Percentiles rank a stretch among this genome's conserved stretches.
Evolutionary conservation across 2,888 invertebrate genomes (phyloP).

Genomic region (Halictus ligatus): DNA sequence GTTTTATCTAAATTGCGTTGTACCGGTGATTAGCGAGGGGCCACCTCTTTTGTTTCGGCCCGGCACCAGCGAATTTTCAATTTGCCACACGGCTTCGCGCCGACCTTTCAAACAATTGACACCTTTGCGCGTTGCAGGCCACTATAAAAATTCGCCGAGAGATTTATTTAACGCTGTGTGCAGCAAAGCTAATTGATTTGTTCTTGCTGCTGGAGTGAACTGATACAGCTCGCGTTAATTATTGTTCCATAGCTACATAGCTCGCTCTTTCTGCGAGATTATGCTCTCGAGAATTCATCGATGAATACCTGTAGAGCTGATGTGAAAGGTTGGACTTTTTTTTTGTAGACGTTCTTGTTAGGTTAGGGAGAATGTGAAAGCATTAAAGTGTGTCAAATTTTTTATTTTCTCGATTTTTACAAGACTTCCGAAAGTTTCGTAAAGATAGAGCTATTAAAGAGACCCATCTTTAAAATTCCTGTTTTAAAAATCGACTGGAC

Average conservation of each 20-base stretch:
- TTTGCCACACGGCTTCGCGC: background rate
- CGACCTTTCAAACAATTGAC: background rate
- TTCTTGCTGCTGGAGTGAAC: background rate
- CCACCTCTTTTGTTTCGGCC: background rate
- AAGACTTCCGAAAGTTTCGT: no score
- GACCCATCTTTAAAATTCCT: no score
- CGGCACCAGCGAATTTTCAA: constrained; percentile 17
- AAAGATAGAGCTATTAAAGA: no score
- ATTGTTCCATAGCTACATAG: background rate
- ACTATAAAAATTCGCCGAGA: background rate
- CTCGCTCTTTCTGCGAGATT: background rate
- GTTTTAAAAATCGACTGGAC: no score
- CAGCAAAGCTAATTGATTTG: background rate
- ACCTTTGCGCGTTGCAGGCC: background rate
- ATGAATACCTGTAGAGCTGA: no score
- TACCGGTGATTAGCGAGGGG: constrained; percentile 37
- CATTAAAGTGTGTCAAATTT: background rate
- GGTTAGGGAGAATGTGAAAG: background rate
- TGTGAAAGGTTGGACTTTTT: no score
- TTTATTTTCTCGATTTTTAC: background rate
- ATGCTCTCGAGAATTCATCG: background rate
- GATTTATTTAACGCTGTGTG: background rate
- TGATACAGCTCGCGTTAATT: background rate
- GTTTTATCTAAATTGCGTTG: constrained; percentile 55
- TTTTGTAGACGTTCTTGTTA: background rate